Conservation (phyloP, 2,888 invertebrate genomes). For the Drosophila fungiperda region DNA sequence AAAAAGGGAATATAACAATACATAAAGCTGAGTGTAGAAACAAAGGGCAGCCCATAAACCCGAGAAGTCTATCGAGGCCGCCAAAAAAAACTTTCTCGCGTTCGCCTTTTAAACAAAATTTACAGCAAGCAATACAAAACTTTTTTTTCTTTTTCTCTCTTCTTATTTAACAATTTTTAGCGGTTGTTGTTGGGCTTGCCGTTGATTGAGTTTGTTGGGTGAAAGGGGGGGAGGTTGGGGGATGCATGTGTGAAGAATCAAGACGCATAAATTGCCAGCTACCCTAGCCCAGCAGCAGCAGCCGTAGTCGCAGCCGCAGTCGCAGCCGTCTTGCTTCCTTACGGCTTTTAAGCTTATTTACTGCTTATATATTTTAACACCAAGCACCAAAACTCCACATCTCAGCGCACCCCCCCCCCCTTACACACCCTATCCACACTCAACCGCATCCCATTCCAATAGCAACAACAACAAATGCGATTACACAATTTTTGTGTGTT, state of each 20-base stretch:
- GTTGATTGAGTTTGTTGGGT: not conserved
- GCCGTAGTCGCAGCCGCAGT: constrained; percentile 1
- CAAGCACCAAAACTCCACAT: constrained; percentile 6
- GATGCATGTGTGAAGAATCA: constrained; percentile 74
- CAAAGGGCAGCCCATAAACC: constrained; percentile 57
- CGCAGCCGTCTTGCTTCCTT: constrained; percentile 38
- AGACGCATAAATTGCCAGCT: constrained; percentile 72
- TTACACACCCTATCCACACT: not conserved
- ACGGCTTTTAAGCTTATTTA: constrained; percentile 78
- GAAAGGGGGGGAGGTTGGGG: not conserved
- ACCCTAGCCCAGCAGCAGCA: constrained; percentile 34
- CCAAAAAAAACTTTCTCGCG: constrained; percentile 58
- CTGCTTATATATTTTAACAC: constrained; percentile 79
- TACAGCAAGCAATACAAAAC: constrained; percentile 66
- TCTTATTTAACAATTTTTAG: not conserved
- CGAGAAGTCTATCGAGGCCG: constrained; percentile 66
- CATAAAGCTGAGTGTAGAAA: constrained; percentile 49
- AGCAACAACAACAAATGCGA: constrained; percentile 50
- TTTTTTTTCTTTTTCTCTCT: constrained; percentile 10
- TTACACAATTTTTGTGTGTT: constrained; percentile 56
- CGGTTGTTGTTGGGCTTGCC: constrained; percentile 1
- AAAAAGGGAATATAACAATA: constrained; percentile 2
- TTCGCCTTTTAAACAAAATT: constrained; percentile 73
- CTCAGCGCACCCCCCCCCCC: not conserved
- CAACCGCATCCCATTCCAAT: not conserved